phyloP scores from a whole-genome alignment of 1,140 invertebrate genomes.

The Drosophila aff. region DNA sequence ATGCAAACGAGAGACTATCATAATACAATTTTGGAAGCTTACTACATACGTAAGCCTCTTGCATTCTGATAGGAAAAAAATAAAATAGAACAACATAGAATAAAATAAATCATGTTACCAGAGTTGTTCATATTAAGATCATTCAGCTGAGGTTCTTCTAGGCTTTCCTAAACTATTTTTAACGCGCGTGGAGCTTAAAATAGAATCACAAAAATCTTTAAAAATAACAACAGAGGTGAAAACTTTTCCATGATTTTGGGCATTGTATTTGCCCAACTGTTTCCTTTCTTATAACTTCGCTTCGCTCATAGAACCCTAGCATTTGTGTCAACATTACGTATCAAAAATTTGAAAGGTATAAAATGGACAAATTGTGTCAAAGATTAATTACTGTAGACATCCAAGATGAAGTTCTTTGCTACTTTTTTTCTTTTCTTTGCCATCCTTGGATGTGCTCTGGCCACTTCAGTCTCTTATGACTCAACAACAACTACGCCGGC shows the following conservation, averaged over 20 bases:
- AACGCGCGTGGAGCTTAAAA: background rate
- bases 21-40: too few relatives aligned
- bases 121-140: background rate
- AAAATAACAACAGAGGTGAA: background rate
- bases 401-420: conserved; percentile 10
- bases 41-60: too few relatives aligned
- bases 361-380: background rate
- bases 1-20: too few relatives aligned
- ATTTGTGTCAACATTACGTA: conserved; percentile 15
- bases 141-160: background rate
- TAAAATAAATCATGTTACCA: background rate
- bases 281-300: background rate
- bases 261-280: conserved; percentile 16
- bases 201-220: background rate
- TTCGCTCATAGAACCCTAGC: background rate
- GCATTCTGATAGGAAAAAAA: too few relatives aligned
- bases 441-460: background rate
- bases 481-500: background rate
- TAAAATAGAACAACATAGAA: too few relatives aligned
- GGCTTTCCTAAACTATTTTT: background rate
- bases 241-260: background rate
- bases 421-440: background rate
- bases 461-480: background rate
- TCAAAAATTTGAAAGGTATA: background rate
- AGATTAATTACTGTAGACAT: background rate